Evolutionary conservation across 2,888 invertebrate genomes (phyloP), one percentile per base, ranked within the genome.

Genomic region (Megastigmus dorsalis): DNA sequence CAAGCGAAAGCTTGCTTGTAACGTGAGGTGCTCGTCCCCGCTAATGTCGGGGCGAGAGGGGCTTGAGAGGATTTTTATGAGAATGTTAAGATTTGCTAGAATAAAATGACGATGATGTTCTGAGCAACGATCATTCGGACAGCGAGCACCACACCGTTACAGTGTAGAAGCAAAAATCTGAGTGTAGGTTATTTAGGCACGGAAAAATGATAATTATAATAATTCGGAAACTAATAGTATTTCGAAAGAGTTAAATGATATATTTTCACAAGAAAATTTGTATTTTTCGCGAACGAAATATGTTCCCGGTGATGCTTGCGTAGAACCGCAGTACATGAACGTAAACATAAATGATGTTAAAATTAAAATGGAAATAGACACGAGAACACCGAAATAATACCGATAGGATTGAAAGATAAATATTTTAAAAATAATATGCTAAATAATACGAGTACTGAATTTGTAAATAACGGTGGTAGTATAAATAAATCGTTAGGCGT

Each of bases 321-420:
- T 48, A 7, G 48, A 63, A 2, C 48, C 62, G 2, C 48, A 63
- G 13, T 48, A 23, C 18, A 30, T 48, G 48, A 33, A 9, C 3
- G 62, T n/a, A n/a, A n/a, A n/a, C n/a, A n/a, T n/a, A n/a, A n/a
- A n/a, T n/a, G n/a, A n/a, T n/a, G n/a, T n/a, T n/a, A n/a, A n/a
- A n/a, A n/a, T 63, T 3, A 20, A 48, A 3, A 63, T 63, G 3
- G 48, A 63, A n/a, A n/a, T n/a, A n/a, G n/a, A n/a, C n/a, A n/a
- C n/a, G n/a, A n/a, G n/a, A 20, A 9, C 30, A 2, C 18, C 33
- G 5, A 33, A 30, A 45, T 45, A 9, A 45, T 62, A 6, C 43
- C 60, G 15, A 6, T 62, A 28, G 13, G 1, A 28, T 28, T 45
- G 2, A 45, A 45, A 62, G 28, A 62, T 26, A 23, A n/a, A n/a